Conservation (phyloP, 2,113 vertebrate genomes). For the Phocoena phocoena region DNA sequence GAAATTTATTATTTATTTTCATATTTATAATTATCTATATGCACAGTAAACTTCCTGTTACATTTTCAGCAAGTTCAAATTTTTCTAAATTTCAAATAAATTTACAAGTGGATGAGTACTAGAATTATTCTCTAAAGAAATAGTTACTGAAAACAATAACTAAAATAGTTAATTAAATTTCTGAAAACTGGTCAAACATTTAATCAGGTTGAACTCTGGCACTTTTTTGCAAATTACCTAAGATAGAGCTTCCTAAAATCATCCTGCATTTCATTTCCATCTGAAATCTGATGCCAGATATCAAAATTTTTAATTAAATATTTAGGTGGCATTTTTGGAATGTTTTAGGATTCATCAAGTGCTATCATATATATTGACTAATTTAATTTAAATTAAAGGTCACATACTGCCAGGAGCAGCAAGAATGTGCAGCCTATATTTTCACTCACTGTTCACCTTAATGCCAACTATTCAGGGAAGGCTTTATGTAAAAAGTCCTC, state of each 20-base stretch:
- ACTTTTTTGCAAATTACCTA: constrained; percentile 27
- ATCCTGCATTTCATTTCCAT: constrained; percentile 21
- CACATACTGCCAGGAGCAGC: neutral
- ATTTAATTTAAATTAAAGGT: constrained; percentile 37
- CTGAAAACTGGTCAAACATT: neutral
- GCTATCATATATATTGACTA: constrained; percentile 28
- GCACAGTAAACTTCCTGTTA: neutral
- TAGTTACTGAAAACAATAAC: constrained; percentile 30
- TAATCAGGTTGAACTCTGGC: neutral
- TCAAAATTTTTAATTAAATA: constrained; percentile 42
- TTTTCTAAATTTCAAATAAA: neutral
- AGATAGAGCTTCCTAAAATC: constrained; percentile 23
- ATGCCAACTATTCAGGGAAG: neutral
- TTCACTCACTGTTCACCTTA: neutral
- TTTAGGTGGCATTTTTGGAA: neutral
- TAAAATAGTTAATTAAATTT: constrained; percentile 23
- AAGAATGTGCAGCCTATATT: neutral
- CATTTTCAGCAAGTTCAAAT: neutral
- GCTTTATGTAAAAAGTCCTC: neutral
- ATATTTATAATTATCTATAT: neutral
- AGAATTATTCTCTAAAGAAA: neutral
- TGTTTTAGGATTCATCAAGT: constrained; percentile 9
- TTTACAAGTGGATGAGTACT: neutral
- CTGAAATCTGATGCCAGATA: constrained; percentile 17
- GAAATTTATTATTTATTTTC: neutral